These are phyloP conservation scores for Nyleta sp. DNA, from an alignment of 2,888 invertebrate genomes.

Conservation along the genomic window DNA sequence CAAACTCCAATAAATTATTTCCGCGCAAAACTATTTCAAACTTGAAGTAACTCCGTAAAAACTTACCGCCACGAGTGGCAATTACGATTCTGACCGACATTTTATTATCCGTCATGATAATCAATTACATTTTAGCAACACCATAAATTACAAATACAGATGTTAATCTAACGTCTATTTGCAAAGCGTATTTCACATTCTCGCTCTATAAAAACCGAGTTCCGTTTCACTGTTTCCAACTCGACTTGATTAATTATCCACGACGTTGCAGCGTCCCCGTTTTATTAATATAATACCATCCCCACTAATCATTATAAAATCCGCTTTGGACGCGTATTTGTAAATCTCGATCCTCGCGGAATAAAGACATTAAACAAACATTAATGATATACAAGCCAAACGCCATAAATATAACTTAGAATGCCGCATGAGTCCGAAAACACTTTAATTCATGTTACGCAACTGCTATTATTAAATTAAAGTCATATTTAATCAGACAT, in stretches of 20 bases:
- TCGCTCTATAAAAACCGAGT: slow-evolving; percentile 6
- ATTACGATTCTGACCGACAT: slow-evolving; percentile 7
- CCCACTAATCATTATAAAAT: slow-evolving; percentile 33
- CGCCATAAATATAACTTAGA: slow-evolving; percentile 26
- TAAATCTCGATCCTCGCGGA: slow-evolving; percentile 25
- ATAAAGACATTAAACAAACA: slow-evolving; percentile 41
- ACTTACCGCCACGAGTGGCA: slow-evolving; percentile 21
- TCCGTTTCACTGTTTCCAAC: slow-evolving; percentile 5
- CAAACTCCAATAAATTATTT: slow-evolving; percentile 3
- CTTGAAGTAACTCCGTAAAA: neutral
- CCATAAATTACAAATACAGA: slow-evolving; percentile 7
- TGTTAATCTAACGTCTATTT: slow-evolving; percentile 24
- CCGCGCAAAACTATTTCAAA: slow-evolving; percentile 18
- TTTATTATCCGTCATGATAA: slow-evolving; percentile 29
- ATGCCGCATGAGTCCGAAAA: neutral
- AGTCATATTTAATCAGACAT: neutral
- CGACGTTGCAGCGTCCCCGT: neutral
- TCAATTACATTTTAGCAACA: slow-evolving; percentile 31
- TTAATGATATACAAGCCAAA: slow-evolving; percentile 22
- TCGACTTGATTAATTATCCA: slow-evolving; percentile 27
- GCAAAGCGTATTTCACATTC: neutral
- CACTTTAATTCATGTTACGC: neutral
- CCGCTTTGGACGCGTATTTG: slow-evolving; percentile 26
- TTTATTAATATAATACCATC: slow-evolving; percentile 31
- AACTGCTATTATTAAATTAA: neutral